Evolutionary conservation across 2,797 vertebrate genomes (phyloP).

Genomic region (Gymnoscopelus microlampas): DNA sequence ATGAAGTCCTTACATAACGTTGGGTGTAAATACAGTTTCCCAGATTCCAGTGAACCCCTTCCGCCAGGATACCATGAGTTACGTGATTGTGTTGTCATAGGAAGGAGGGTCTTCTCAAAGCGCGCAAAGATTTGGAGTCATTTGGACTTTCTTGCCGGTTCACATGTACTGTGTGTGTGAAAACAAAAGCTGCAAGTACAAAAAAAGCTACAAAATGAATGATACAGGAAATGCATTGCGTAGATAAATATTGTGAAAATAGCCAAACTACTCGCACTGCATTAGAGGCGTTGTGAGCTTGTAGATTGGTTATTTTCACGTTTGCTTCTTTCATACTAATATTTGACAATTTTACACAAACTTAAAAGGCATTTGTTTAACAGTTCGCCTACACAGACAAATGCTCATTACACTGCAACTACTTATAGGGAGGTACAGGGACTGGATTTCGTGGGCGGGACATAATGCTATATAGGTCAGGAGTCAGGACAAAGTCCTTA

Average conservation of each 20-base stretch:
- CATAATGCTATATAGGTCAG: no score
- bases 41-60: conserved; percentile 33
- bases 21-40: conserved; percentile 36
- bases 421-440: not conserved
- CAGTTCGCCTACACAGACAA: no score
- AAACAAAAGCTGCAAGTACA: no score
- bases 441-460: conserved; percentile 12
- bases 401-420: not conserved
- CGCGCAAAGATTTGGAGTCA: conserved; percentile 59
- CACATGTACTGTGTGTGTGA: conserved; percentile 44
- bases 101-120: conserved; percentile 39
- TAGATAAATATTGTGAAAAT: no score
- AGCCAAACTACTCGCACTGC: no score
- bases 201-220: no score
- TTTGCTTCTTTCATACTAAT: no score
- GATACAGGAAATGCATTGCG: no score
- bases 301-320: no score
- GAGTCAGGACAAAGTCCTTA: not conserved
- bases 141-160: conserved; percentile 27
- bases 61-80: conserved; percentile 54
- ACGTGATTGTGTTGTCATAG: conserved; percentile 33
- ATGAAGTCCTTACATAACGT: conserved; percentile 28
- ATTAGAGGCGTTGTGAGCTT: no score
- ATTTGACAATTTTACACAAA: no score
- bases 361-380: no score